These are phyloP conservation scores for Stenichneumon culpator DNA, from an alignment of 2,888 invertebrate species.

Conservation along the genomic window DNA sequence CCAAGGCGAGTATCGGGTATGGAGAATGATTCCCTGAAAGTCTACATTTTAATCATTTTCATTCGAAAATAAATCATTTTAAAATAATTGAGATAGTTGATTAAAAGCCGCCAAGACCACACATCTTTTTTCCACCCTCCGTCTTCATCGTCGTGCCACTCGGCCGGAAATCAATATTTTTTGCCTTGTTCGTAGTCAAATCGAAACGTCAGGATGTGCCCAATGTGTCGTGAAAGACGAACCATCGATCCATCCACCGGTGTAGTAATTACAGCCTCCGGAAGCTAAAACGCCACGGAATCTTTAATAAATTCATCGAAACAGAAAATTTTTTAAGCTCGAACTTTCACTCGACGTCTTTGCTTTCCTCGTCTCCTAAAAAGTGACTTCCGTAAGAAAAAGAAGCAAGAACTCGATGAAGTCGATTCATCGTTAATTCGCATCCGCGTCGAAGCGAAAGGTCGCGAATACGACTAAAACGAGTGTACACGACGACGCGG, in stretches of 20 bases:
- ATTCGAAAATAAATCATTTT: not conserved
- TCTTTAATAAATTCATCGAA: too few relatives aligned
- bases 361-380: too few relatives aligned
- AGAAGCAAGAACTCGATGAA: not conserved
- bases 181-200: not conserved
- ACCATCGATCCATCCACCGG: not conserved
- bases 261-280: too few relatives aligned
- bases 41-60: not conserved
- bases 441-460: slow-evolving; percentile 12
- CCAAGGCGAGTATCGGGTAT: too few relatives aligned
- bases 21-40: too few relatives aligned
- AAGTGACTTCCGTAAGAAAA: too few relatives aligned
- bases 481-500: not conserved
- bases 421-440: not conserved
- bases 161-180: not conserved
- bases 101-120: not conserved
- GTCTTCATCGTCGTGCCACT: not conserved
- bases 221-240: not conserved
- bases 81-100: not conserved
- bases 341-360: too few relatives aligned
- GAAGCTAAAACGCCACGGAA: too few relatives aligned
- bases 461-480: not conserved
- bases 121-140: not conserved
- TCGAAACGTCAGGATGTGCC: not conserved
- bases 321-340: too few relatives aligned